Evolutionary conservation across 2,888 invertebrate genomes (phyloP), one percentile per base, ranked within the genome.

Genomic region (Oscheius onirici): DNA sequence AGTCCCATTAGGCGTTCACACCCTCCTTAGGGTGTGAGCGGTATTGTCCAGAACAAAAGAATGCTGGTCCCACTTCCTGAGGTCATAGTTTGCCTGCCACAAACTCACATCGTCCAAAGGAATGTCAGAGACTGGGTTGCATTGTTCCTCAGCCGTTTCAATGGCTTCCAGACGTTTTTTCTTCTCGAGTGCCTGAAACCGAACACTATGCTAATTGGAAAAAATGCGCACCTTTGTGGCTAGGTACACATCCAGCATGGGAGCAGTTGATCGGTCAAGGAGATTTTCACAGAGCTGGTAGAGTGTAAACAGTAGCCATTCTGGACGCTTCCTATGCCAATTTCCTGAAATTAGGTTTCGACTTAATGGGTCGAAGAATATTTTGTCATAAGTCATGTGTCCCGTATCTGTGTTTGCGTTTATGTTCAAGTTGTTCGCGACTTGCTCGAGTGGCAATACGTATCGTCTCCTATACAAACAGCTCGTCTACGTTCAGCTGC

Each of bases 251-350:
- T 91, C 91, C 70, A 91, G 84, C 54, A 91, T 90, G 6, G 91
- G 90, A 66, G 54, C 89, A 88, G 60, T 89, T 83, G 61, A 89
- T 87, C 80, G 89, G 89, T 74, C 87, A 86, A 72, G 66, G 10
- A 74, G 60, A 40, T 81, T 78, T 79, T 90, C 89, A 17, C 90
- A 90, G 80, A 91, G 83, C 24, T 90, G 90, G 82, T 90, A 90
- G 54, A 91, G 87, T 88, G 90, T 88, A 71, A 91, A 85, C 88
- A 91, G 89, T 63, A 90, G 88, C 91, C 91, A 91, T 43, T 91
- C 88, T 0, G 91, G 90, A 44, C 90, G 84, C 83, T 90, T 90
- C 41, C 89, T 83, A 73, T 90, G 89, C 91, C 91, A 91, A 82
- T 90, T 89, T 24, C 89, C 90, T 40, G 90, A 69, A 78, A 66